Evolutionary conservation across 2,113 vertebrate species (phyloP), one percentile per base, ranked within the genome.

Genomic region (Psammodynastes pulverulentus): DNA sequence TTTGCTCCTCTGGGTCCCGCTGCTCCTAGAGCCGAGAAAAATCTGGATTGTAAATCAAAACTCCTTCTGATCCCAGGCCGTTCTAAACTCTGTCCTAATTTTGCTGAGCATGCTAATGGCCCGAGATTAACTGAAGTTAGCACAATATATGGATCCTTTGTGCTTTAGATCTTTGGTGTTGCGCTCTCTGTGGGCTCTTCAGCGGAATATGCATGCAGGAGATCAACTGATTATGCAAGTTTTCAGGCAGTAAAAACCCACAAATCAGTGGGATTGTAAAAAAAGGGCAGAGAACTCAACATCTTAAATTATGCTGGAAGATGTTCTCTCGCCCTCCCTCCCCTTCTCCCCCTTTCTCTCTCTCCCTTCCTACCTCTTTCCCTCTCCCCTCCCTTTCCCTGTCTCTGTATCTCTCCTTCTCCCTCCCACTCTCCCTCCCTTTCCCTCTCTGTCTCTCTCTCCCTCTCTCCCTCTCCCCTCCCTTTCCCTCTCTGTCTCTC

Each of bases 281-380:
- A 46, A 84, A 79, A 79, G 67, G 67, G 67, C n/a, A 79, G 67
- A 72, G n/a, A 72, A 15, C 34, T n/a, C 15, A 34, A 72, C 5
- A 72, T n/a, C 67, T 72, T 72, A 72, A 72, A 72, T 72, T 72
- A 46, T 46, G 84, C 9, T 85, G 6, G 43, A 23, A 85, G 39
- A 45, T 10, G 34, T 39, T 84, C 39, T 13, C 34, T 9, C 72
- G 43, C 19, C 0, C 52, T 19, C 52, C 1, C 19, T 19, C 1
- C 1, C 1, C 0, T 15, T 4, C 4, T 1, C 15, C 17, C 15
- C 3, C 4, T 51, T 2, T 67, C 10, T 72, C 9, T n/a, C 6
- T 9, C 6, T n/a, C 8, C n/a, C 10, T 17, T 29, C 9, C 62
- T 51, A 0, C 3, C 51, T 12, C 49, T 51, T 12, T 3, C 49